Evolutionary conservation across 2,888 invertebrate species (phyloP).

Genomic region (Drosophila eohydei): DNA sequence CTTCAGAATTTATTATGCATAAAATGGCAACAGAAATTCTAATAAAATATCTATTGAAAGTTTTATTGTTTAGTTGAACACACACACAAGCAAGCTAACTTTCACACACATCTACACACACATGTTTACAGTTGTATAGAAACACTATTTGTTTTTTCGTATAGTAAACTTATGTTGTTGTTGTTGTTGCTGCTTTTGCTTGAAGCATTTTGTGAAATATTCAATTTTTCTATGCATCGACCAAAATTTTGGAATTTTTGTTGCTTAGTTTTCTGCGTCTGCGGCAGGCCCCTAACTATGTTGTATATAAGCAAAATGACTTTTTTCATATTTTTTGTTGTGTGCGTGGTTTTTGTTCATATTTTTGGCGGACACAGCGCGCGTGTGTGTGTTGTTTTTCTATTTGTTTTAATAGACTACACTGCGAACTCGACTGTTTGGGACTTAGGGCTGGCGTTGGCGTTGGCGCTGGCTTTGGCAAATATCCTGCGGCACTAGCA

Average conservation of each 20-base stretch:
- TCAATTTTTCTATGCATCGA: constrained; percentile 73
- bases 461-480: constrained; percentile 49
- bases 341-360: constrained; percentile 45
- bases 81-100: constrained; percentile 1
- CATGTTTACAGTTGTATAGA: background rate
- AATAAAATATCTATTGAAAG: constrained; percentile 79
- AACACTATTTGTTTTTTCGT: constrained; percentile 60
- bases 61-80: constrained; percentile 64
- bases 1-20: constrained; percentile 70
- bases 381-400: constrained; percentile 39
- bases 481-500: constrained; percentile 72
- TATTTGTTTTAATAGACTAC: constrained; percentile 76
- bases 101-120: constrained; percentile 3
- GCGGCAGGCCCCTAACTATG: constrained; percentile 28
- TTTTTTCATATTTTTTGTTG: constrained; percentile 22
- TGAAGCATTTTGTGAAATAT: constrained; percentile 59
- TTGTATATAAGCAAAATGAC: constrained; percentile 33
- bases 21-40: constrained; percentile 65
- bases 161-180: constrained; percentile 45
- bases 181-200: constrained; percentile 30
- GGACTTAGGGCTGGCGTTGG: constrained; percentile 27
- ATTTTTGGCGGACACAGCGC: constrained; percentile 47
- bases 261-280: constrained; percentile 26
- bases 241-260: constrained; percentile 59
- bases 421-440: constrained; percentile 27